Evolutionary conservation across 2,113 vertebrate genomes (phyloP).

Genomic region (Neolamprologus variostigma): DNA sequence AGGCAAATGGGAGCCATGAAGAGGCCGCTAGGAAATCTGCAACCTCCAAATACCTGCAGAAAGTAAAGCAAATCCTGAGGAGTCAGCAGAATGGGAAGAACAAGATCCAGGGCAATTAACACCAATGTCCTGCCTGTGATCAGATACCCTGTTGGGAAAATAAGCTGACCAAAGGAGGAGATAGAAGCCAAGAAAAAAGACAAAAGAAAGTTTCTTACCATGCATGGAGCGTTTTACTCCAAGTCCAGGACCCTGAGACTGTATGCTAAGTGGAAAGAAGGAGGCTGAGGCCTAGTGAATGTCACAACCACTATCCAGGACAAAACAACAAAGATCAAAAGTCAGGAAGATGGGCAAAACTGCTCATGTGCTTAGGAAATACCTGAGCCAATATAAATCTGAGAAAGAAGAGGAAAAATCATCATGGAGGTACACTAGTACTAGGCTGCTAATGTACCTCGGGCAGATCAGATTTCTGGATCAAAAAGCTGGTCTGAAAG

Average conservation of each 20-base stretch:
- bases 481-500: background rate
- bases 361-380: background rate
- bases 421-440: background rate
- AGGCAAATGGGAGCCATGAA: background rate
- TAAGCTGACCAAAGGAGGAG: background rate
- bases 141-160: background rate
- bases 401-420: background rate
- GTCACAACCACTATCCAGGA: background rate
- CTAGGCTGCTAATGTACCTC: background rate
- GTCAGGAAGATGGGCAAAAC: background rate
- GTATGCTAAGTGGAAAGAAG: background rate
- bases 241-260: background rate
- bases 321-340: background rate
- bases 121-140: background rate
- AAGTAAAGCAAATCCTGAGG: background rate
- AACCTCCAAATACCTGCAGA: background rate
- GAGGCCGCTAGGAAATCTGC: background rate
- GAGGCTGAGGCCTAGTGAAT: background rate
- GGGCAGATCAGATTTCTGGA: background rate
- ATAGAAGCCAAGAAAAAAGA: background rate
- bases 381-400: accelerated
- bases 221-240: background rate
- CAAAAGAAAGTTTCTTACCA: background rate
- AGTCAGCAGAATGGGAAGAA: background rate
- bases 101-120: background rate